Conservation (phyloP, 2,797 vertebrate genomes). For the Micropoecilia bifurca region DNA sequence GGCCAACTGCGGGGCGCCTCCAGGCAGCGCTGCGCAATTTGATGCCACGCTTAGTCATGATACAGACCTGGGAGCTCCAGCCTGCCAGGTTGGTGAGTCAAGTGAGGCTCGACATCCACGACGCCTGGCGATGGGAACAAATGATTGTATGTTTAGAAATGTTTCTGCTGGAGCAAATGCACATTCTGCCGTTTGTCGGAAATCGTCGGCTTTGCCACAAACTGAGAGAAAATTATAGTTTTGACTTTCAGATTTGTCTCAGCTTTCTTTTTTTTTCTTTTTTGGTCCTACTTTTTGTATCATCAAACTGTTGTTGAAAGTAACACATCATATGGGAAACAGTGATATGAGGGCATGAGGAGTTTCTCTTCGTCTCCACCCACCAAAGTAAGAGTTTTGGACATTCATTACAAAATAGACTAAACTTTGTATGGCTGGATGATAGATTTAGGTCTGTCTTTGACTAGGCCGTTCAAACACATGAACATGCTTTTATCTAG, state of each 20-base stretch:
- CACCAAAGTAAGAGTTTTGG: not conserved
- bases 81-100: conserved; percentile 53
- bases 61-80: conserved; percentile 55
- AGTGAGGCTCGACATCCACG: conserved; percentile 50
- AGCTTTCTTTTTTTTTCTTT: not conserved
- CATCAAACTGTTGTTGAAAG: not conserved
- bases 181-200: conserved; percentile 31
- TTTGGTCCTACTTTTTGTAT: not conserved
- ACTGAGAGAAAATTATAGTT: conserved; percentile 23
- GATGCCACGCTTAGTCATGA: conserved; percentile 62
- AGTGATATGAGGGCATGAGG: not conserved
- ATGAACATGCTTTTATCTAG: not conserved
- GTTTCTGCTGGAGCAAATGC: conserved; percentile 20
- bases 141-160: conserved; percentile 46
- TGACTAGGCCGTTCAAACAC: not conserved
- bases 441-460: not conserved
- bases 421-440: not conserved
- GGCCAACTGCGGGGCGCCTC: conserved; percentile 61
- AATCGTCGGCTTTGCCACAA: conserved; percentile 54
- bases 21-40: conserved; percentile 52
- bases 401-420: not conserved
- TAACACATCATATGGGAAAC: not conserved
- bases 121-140: conserved; percentile 37
- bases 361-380: conserved; percentile 23
- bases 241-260: not conserved